phyloP scores from a whole-genome alignment of 1,140 invertebrate species.

The Drosophila nigromelanica region DNA sequence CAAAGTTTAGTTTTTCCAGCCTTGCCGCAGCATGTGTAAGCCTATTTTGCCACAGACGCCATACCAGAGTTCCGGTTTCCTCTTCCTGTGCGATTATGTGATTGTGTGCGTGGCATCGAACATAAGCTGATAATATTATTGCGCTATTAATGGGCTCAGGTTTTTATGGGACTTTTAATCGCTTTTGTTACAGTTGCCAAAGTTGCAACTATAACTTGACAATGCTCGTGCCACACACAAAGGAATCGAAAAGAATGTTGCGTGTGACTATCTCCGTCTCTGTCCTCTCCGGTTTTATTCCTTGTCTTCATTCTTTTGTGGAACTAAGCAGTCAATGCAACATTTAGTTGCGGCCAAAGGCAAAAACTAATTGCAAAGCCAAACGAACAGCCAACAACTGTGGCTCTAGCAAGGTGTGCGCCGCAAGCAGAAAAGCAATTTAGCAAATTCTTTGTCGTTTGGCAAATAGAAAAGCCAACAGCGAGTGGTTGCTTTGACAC shows the following conservation, averaged over 20 bases:
- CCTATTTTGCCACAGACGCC: constrained; percentile 7
- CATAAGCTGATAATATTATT: constrained; percentile 83
- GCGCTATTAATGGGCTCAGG: constrained; percentile 78
- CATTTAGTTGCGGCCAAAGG: constrained; percentile 64
- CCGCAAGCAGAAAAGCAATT: constrained; percentile 75
- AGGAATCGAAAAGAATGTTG: constrained; percentile 56
- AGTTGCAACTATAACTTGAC: constrained; percentile 78
- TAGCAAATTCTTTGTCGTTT: constrained; percentile 79
- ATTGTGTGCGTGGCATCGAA: constrained; percentile 66
- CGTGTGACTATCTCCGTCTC: constrained; percentile 32
- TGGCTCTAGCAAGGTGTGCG: constrained; percentile 43
- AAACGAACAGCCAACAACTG: constrained; percentile 65
- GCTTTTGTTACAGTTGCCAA: constrained; percentile 80
- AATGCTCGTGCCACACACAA: constrained; percentile 57
- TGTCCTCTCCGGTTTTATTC: constrained; percentile 7
- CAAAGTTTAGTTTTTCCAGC: constrained; percentile 69
- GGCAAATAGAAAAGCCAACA: constrained; percentile 76
- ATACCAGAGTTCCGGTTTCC: constrained; percentile 11
- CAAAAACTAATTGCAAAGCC: constrained; percentile 80
- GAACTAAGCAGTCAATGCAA: constrained; percentile 64
- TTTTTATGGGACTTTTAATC: constrained; percentile 83
- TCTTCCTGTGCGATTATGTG: constrained; percentile 13
- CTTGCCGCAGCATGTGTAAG: constrained; percentile 22
- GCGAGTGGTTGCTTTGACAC: constrained; percentile 29
- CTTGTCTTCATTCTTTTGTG: constrained; percentile 20